These are phyloP conservation scores for Syrphus vitripennis DNA, from an alignment of 2,888 invertebrate species.

Conservation along the genomic window DNA sequence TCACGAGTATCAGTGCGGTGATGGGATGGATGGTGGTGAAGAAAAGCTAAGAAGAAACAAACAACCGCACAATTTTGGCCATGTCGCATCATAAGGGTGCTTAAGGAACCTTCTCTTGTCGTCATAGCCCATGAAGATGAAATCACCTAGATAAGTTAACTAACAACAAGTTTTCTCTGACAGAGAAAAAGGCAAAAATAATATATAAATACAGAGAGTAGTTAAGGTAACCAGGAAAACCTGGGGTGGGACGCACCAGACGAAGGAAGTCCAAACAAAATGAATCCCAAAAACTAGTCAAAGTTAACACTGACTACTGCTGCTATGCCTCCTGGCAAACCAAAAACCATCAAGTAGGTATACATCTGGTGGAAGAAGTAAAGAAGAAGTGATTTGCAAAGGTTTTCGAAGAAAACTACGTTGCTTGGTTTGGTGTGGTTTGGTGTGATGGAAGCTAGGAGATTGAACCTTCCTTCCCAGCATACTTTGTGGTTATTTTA, in stretches of 20 bases:
- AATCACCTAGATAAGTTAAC: slow-evolving; percentile 58
- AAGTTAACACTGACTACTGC: neutral
- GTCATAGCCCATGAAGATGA: slow-evolving; percentile 47
- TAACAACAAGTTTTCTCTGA: slow-evolving; percentile 38
- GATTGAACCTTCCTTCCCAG: slow-evolving; percentile 41
- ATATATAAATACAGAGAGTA: slow-evolving; percentile 39
- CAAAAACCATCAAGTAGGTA: neutral
- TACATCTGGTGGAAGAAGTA: slow-evolving; percentile 1
- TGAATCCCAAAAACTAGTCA: slow-evolving; percentile 1
- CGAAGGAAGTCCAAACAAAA: neutral
- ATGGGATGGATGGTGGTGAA: neutral
- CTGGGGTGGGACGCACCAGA: too few relatives aligned
- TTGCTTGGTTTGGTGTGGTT: too few relatives aligned
- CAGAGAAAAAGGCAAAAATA: slow-evolving; percentile 38
- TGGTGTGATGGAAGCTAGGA: slow-evolving; percentile 28
- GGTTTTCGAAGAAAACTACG: neutral
- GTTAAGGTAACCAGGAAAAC: neutral
- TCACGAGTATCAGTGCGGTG: neutral
- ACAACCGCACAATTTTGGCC: neutral
- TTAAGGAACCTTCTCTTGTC: slow-evolving; percentile 40
- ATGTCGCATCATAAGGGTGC: slow-evolving; percentile 51
- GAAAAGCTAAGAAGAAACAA: neutral
- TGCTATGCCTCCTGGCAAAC: neutral
- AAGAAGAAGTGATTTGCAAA: too few relatives aligned
- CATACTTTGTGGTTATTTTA: slow-evolving; percentile 24